Conservation (phyloP, 2,888 invertebrate genomes). For the Orthonychiurus folsomi region DNA sequence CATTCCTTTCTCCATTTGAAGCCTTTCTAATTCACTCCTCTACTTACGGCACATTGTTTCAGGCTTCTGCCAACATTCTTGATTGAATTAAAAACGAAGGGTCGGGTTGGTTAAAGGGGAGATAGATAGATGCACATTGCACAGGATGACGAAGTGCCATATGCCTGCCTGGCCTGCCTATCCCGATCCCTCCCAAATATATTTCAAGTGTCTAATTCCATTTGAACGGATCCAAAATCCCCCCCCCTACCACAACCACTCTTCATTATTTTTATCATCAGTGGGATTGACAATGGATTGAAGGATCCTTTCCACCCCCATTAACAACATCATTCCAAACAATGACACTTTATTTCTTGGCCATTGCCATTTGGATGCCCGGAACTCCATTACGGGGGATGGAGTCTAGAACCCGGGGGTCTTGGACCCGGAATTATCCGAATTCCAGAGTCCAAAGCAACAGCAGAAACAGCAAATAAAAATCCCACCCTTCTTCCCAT, state of each 20-base stretch:
- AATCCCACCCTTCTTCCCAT: too few relatives aligned
- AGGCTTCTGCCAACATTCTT: not conserved
- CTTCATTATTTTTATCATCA: too few relatives aligned
- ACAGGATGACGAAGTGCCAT: not conserved
- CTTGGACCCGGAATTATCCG: too few relatives aligned
- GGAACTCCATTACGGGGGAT: too few relatives aligned
- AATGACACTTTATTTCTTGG: too few relatives aligned
- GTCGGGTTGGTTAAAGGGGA: not conserved
- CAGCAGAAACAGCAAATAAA: too few relatives aligned
- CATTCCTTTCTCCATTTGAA: not conserved
- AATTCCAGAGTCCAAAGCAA: too few relatives aligned
- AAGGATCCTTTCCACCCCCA: too few relatives aligned
- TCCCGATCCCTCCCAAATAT: not conserved
- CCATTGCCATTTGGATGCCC: too few relatives aligned
- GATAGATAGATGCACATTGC: not conserved
- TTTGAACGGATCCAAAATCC: not conserved
- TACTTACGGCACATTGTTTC: not conserved
- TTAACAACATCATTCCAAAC: too few relatives aligned
- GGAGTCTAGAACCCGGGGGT: too few relatives aligned
- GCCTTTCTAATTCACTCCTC: not conserved
- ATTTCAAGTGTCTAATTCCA: conserved; percentile 1
- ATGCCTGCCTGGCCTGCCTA: not conserved
- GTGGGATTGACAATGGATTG: too few relatives aligned
- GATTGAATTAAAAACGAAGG: not conserved
- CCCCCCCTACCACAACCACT: not conserved